These are phyloP conservation scores for Ellobium chinense DNA, from an alignment of 2,888 invertebrate species.

Conservation along the genomic window DNA sequence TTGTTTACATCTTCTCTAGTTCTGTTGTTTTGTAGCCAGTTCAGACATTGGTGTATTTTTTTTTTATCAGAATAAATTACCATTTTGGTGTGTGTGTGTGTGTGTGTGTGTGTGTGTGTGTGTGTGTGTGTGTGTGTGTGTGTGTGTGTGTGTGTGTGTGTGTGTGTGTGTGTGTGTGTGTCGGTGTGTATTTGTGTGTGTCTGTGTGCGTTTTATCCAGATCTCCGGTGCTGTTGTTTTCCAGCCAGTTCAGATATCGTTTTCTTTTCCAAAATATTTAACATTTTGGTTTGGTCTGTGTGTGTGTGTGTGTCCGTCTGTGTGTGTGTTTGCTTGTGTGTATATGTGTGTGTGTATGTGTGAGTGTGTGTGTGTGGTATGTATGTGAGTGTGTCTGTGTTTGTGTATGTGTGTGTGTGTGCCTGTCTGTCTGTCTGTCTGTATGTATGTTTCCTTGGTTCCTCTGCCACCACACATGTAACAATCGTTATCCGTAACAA, in stretches of 20 bases:
- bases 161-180: background rate
- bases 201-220: background rate
- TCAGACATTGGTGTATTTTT: too few species aligned
- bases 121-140: background rate
- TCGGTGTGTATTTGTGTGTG: background rate
- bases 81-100: slow-evolving; percentile 4
- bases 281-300: background rate
- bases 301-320: background rate
- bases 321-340: background rate
- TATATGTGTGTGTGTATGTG: background rate
- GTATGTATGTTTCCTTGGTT: too few species aligned
- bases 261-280: background rate
- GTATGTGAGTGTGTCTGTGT: background rate
- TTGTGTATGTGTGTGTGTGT: background rate
- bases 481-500: too few species aligned
- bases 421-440: background rate
- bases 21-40: too few species aligned
- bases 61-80: too few species aligned
- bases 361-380: background rate
- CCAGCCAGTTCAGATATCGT: background rate
- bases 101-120: background rate
- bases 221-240: background rate
- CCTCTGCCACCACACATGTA: too few species aligned
- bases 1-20: too few species aligned
- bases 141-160: background rate